phyloP scores from a whole-genome alignment of 35 echinoderm and acorn worm species.

The Diadema setosum region DNA sequence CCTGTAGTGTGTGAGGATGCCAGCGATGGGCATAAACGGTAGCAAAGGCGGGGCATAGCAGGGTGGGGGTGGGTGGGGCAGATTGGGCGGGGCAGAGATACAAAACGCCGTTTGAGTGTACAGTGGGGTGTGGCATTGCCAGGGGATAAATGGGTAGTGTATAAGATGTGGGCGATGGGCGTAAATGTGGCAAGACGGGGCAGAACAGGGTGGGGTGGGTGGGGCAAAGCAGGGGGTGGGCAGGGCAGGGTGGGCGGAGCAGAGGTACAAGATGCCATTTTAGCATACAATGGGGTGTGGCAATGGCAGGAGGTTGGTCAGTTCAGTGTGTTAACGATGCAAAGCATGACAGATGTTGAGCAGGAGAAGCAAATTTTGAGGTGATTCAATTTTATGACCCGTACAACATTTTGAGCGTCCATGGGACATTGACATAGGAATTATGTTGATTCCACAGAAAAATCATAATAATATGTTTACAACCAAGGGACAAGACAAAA shows the following conservation, averaged over 20 bases:
- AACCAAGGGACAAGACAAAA: too few relatives aligned
- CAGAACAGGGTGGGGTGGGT: background rate
- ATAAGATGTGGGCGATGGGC: background rate
- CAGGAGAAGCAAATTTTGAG: too few relatives aligned
- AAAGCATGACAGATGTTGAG: background rate
- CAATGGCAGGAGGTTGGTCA: background rate
- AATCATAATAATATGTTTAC: too few relatives aligned
- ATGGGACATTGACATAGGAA: too few relatives aligned
- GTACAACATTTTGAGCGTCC: too few relatives aligned
- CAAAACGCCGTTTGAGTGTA: background rate
- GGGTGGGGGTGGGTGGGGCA: background rate
- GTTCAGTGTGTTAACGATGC: background rate
- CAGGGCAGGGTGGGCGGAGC: background rate
- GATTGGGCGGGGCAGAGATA: background rate
- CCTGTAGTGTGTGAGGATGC: conserved; percentile 17
- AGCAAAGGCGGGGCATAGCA: background rate
- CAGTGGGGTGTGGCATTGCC: background rate
- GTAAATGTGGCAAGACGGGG: background rate
- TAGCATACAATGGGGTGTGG: background rate
- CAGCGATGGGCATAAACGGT: background rate
- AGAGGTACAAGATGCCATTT: background rate
- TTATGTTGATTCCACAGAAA: too few relatives aligned
- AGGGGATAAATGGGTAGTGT: background rate
- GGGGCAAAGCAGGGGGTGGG: background rate
- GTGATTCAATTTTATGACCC: too few relatives aligned